Conservation (phyloP, 2,113 vertebrate species). For the Phylloscopus whistleri region DNA sequence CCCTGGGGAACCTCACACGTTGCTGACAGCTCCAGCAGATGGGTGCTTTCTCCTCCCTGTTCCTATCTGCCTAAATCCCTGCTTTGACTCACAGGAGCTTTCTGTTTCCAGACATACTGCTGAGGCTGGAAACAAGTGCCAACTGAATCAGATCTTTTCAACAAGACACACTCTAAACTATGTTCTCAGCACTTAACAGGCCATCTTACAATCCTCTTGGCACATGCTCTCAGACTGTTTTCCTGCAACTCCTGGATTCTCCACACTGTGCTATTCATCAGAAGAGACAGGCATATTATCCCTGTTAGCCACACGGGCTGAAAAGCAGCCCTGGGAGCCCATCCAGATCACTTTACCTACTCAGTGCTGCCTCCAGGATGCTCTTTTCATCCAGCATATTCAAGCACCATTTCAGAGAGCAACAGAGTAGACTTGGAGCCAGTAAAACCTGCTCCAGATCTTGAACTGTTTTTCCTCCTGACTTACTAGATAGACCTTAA, state of each 20-base stretch:
- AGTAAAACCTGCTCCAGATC: background rate
- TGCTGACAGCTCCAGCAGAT: conserved; percentile 14
- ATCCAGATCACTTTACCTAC: background rate
- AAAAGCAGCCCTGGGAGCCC: background rate
- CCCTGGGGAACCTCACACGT: background rate
- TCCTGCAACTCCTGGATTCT: background rate
- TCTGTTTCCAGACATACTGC: conserved; percentile 46
- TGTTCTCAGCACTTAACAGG: background rate
- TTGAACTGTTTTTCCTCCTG: background rate
- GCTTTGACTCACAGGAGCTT: conserved; percentile 7
- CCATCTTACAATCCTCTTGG: conserved; percentile 21
- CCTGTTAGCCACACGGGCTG: background rate
- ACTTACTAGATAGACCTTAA: background rate
- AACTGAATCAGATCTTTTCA: background rate
- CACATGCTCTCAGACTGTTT: background rate
- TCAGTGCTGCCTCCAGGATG: background rate
- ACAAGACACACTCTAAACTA: background rate
- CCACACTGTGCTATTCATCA: background rate
- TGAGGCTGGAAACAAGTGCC: conserved; percentile 25
- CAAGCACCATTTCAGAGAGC: background rate
- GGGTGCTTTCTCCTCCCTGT: background rate
- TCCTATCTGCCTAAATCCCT: background rate
- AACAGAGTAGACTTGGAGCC: background rate
- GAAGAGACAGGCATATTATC: background rate
- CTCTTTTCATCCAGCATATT: background rate